Evolutionary conservation across 2,888 invertebrate species (phyloP), one percentile per base, ranked within the genome.

Genomic region (Euzophera pinguis): DNA sequence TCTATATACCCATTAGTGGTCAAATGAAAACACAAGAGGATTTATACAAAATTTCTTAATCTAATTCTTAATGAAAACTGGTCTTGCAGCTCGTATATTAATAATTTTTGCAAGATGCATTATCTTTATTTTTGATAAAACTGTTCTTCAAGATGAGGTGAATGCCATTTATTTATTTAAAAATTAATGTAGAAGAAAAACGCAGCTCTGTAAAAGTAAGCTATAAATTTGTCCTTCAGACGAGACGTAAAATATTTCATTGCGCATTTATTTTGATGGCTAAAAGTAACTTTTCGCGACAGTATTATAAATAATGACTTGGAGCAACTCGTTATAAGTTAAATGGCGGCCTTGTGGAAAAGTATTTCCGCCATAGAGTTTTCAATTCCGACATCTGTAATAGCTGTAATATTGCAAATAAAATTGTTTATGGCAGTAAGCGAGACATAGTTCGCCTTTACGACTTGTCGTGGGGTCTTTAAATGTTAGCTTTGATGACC

Each of bases 241-340:
- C 8, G 16, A 45, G 45, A 45, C 45, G 45, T 45, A 34, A 45
- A 45, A 45, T 45, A 45, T 45, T 45, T 45, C 45, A 32, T 16
- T 14, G 45, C 45, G 45, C 45, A 14, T 45, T 45, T 45, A 45
- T 32, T 45, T 45, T 45, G 45, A 45, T 45, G 45, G 14, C 45
- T 32, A 3, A 41, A 43, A 43, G 43, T 43, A 27, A 42, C 42
- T 42, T 42, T 42, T 22, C 22, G 10, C 17, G 43, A 43, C 43
- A 43, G 29, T 43, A 43, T 43, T 43, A 43, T 43, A 43, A 29
- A 43, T 43, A 43, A 43, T 29, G 43, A 43, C 43, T 43, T 43
- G 43, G 8, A 29, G 29, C 29, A 43, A 43, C 45, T 45, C 45
- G 45, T 45, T 45, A 45, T 12, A 32, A 45, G 45, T 45, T 45